Percentiles rank a stretch among this genome's conserved stretches.
Conservation (phyloP, 1,140 invertebrate species). For the Drosophila erecta region DNA sequence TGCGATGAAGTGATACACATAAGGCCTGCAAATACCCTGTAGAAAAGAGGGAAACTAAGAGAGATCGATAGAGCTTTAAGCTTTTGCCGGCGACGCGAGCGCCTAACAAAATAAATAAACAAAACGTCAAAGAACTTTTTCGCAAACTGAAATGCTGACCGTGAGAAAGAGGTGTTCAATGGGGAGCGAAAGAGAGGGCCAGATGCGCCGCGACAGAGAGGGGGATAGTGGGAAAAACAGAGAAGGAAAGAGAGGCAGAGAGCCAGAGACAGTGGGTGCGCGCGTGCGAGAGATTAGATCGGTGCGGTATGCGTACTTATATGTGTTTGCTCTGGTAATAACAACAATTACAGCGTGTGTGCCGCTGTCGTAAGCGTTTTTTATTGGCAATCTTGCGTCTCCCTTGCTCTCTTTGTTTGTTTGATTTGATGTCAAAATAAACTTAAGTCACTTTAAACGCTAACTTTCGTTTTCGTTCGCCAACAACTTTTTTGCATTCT, state of each 20-base stretch:
- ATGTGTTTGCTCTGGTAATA: constrained; percentile 42
- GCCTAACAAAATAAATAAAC: constrained; percentile 81
- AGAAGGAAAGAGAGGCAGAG: constrained; percentile 10
- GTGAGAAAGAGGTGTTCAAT: constrained; percentile 35
- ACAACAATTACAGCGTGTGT: constrained; percentile 67
- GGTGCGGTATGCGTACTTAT: constrained; percentile 6
- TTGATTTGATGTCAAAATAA: constrained; percentile 12
- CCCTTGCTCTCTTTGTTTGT: constrained; percentile 6
- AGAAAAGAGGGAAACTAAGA: constrained; percentile 1
- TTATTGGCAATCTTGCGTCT: constrained; percentile 52
- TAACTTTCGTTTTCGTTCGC: constrained; percentile 66
- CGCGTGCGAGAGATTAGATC: constrained; percentile 41
- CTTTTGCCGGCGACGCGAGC: constrained; percentile 44
- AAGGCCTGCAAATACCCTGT: neutral
- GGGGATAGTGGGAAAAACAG: neutral
- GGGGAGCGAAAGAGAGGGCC: neutral
- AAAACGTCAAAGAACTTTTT: constrained; percentile 83
- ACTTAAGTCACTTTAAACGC: constrained; percentile 38
- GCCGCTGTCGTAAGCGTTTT: constrained; percentile 73
- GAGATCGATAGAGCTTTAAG: constrained; percentile 36
- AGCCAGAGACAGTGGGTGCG: constrained; percentile 10
- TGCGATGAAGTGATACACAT: no score
- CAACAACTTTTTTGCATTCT: constrained; percentile 51
- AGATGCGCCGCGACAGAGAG: neutral
- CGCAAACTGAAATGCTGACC: constrained; percentile 57